Conservation (phyloP, 2,113 vertebrate species). For the Elachura formosa region DNA sequence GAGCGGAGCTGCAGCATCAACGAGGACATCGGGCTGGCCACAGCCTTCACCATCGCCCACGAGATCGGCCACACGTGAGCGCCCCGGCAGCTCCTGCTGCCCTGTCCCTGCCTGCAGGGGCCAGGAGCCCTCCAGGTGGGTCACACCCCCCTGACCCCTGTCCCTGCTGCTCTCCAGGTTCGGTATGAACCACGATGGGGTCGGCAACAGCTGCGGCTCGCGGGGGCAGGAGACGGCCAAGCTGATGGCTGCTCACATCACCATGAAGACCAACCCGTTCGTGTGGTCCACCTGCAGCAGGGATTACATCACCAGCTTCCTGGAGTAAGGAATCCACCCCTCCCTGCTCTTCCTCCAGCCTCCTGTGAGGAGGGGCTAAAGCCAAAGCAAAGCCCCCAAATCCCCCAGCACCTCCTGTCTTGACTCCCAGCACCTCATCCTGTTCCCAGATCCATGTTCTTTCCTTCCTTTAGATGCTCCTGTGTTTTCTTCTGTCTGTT, state of each 20-base stretch:
- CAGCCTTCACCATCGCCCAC: constrained; percentile 96
- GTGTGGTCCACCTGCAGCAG: constrained; percentile 97
- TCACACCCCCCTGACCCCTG: accelerated
- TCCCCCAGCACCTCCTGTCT: background rate
- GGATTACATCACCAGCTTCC: constrained; percentile 97
- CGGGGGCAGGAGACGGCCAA: constrained; percentile 94
- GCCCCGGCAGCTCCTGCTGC: background rate
- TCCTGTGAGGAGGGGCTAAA: background rate
- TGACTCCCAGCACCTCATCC: background rate
- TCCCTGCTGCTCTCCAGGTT: constrained; percentile 74
- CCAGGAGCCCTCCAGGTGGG: background rate
- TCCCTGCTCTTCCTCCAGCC: background rate
- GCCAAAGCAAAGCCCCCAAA: background rate
- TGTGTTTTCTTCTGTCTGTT: background rate
- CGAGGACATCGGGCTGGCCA: constrained; percentile 95
- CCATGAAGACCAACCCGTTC: constrained; percentile 98
- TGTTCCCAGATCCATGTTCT: background rate
- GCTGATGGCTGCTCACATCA: constrained; percentile 98
- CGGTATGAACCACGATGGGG: constrained; percentile 97
- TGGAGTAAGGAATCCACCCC: constrained; percentile 83
- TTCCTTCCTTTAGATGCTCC: background rate
- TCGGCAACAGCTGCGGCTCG: constrained; percentile 91
- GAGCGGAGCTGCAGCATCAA: constrained; percentile 98
- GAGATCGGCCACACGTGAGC: constrained; percentile 98
- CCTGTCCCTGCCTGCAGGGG: background rate